phyloP scores from a whole-genome alignment of 35 echinoderm and acorn worm genomes.

The Stichopus chloronotus region DNA sequence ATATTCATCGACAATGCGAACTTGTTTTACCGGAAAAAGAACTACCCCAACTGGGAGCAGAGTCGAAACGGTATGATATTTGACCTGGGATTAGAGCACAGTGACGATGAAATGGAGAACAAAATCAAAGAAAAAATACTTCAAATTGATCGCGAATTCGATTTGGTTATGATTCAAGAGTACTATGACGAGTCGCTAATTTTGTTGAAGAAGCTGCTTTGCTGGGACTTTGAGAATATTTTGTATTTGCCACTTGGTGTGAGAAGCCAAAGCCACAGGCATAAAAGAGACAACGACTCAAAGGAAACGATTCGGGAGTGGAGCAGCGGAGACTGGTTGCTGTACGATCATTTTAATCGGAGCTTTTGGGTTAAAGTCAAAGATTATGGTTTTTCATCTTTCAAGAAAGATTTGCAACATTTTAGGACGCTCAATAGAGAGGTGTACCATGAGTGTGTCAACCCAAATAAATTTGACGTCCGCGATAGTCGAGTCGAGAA shows the following conservation, averaged over 20 bases:
- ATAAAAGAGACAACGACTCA: constrained; percentile 9
- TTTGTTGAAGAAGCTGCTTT: constrained; percentile 67
- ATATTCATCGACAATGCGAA: constrained; percentile 42
- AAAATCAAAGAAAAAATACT: constrained; percentile 32
- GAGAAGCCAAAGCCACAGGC: constrained; percentile 18
- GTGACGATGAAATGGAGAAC: constrained; percentile 13
- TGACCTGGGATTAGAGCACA: constrained; percentile 77
- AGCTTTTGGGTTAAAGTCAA: constrained; percentile 30
- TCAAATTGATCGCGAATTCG: constrained; percentile 59
- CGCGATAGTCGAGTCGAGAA: constrained; percentile 2
- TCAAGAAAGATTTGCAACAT: constrained; percentile 21
- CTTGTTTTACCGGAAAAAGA: neutral
- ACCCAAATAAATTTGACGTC: neutral
- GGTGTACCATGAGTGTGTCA: neutral
- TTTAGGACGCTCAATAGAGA: neutral
- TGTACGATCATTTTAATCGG: constrained; percentile 47
- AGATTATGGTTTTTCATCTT: constrained; percentile 16
- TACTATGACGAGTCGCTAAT: constrained; percentile 81
- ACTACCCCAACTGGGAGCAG: neutral
- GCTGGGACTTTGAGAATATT: constrained; percentile 85
- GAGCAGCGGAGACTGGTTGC: neutral
- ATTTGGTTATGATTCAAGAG: constrained; percentile 79
- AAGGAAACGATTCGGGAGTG: constrained; percentile 8
- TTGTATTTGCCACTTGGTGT: constrained; percentile 74
- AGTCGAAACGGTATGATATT: constrained; percentile 68